phyloP scores from a whole-genome alignment of 2,797 vertebrate genomes.

The Carduelis carduelis region DNA sequence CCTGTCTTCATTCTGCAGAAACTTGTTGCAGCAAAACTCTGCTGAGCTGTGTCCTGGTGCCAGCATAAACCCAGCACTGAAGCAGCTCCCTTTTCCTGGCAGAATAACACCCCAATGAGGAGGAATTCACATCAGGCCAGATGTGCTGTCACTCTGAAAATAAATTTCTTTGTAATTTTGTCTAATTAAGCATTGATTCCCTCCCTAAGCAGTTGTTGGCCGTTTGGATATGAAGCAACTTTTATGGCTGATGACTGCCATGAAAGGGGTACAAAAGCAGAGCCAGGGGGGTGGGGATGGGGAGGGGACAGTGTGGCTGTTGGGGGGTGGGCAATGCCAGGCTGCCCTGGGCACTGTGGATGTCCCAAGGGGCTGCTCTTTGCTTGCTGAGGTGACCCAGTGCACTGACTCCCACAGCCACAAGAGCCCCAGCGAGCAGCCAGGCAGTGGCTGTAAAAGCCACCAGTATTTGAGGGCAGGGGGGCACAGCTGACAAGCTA shows the following conservation, averaged over 20 bases:
- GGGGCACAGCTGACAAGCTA: background rate
- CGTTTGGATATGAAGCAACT: background rate
- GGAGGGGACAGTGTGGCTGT: background rate
- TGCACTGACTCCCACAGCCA: rapidly evolving
- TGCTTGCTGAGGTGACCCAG: background rate
- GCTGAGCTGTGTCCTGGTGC: background rate
- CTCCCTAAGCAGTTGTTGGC: background rate
- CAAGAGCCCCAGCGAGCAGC: background rate
- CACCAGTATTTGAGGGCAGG: no score
- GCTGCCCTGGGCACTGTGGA: background rate
- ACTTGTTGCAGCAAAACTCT: background rate
- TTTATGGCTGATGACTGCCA: background rate
- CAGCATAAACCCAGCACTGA: background rate
- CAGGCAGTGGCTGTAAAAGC: background rate
- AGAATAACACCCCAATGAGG: background rate
- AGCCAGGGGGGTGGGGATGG: rapidly evolving
- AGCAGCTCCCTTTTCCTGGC: background rate
- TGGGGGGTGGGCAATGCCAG: background rate
- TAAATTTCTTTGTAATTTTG: background rate
- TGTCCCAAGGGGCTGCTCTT: background rate
- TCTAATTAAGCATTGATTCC: slow-evolving; percentile 5
- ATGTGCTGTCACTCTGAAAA: background rate
- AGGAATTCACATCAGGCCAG: background rate
- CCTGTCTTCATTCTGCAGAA: background rate
- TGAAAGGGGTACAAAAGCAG: background rate